Percentiles rank a stretch among this genome's conserved stretches.
Evolutionary conservation across 2,797 vertebrate genomes (phyloP).

Genomic region (Pagetopsis macropterus): DNA sequence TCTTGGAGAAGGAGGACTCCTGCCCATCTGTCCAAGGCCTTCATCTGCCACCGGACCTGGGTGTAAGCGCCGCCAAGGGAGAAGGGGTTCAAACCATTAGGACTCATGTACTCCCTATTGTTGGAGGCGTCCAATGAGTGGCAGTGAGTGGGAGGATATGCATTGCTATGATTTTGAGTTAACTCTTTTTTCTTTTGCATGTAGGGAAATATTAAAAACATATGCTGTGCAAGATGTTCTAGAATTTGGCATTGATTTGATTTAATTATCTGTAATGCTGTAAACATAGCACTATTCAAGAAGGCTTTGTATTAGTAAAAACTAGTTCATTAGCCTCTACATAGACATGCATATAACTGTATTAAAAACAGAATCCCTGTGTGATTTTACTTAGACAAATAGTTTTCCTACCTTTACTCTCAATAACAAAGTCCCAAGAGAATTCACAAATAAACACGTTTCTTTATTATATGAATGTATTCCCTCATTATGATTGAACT

Average conservation of each 20-base stretch:
- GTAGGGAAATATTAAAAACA: background rate
- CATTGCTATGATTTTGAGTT: no score
- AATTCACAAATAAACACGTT: conserved; percentile 65
- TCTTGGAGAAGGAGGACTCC: no score
- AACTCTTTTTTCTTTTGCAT: background rate
- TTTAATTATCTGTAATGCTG: background rate
- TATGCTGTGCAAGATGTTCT: background rate
- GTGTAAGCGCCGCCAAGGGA: no score
- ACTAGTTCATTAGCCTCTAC: conserved; percentile 38
- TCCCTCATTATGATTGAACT: conserved; percentile 79
- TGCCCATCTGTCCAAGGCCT: no score
- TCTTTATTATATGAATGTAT: conserved; percentile 70
- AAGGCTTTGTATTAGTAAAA: conserved; percentile 30
- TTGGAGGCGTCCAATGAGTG: background rate
- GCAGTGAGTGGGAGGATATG: background rate
- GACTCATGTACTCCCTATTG: no score
- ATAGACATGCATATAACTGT: conserved; percentile 23
- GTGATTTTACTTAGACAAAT: conserved; percentile 53
- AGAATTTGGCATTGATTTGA: conserved; percentile 14
- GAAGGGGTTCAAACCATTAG: no score
- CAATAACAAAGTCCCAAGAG: conserved; percentile 64
- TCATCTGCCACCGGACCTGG: no score
- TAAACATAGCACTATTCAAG: background rate
- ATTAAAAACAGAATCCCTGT: conserved; percentile 24
- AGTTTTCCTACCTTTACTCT: conserved; percentile 62